Evolutionary conservation across 2,113 vertebrate species (phyloP), one percentile per base, ranked within the genome.

Genomic region (Clarias magur): DNA sequence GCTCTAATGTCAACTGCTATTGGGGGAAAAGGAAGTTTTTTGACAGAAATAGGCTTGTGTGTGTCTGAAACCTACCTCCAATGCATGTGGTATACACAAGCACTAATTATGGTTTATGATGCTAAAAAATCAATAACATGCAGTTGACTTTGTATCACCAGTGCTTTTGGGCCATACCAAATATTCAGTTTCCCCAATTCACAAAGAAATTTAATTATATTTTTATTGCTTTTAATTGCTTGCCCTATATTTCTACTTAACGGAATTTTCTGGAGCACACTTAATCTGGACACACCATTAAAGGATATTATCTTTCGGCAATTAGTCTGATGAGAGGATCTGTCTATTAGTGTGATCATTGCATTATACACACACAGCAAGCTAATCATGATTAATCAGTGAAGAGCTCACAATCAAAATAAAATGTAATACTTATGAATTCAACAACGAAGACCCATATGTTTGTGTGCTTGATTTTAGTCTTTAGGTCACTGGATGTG

Each of bases 261-360:
- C 76, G 48, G n/a, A 70, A 86, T 88, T 86, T 85, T 85, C 87
- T 67, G 16, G 60, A 87, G 48, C 76, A 84, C 80, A 82, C 88
- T 89, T 89, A 90, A 91, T 91, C 85, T 91, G 87, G 84, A 68
- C 80, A 15, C 60, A 56, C 86, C 84, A 91, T 92, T 91, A 92
- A 87, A 84, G 88, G 65, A 86, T 86, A 88, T 83, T 13, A 82
- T 91, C 90, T 87, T 86, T 67, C 82, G 86, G 76, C 91, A 90
- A 89, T 91, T 91, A 88, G 90, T 86, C 78, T 90, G 76, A 88
- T 91, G 90, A 90, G 76, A 87, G 80, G 85, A 89, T 90, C 86
- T 85, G 85, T 87, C 85, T 88, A 89, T 88, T 86, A 86, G 82
- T 80, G 82, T 85, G 79, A 90, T 92, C 89, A 89, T 91, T 90